Percentiles rank a stretch among this genome's conserved stretches.
phyloP scores from a whole-genome alignment of 1,140 invertebrate genomes.

The Temnothorax nylanderi region DNA sequence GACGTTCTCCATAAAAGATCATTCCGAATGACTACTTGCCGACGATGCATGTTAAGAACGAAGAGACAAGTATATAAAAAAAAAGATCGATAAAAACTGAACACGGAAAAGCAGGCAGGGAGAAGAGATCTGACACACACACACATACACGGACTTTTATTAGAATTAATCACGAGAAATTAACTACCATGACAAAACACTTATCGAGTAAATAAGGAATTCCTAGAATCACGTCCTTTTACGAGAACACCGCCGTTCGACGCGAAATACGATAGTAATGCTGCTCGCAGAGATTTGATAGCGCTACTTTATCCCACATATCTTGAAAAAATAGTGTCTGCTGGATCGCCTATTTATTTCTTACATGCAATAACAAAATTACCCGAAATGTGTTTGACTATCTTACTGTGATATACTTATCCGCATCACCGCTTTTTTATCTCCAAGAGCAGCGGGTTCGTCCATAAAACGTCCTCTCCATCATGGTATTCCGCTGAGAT shows the following conservation, averaged over 20 bases:
- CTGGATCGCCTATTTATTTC: neutral
- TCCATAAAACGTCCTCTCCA: constrained; percentile 27
- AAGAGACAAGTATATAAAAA: constrained; percentile 65
- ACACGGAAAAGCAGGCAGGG: constrained; percentile 61
- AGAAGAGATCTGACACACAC: constrained; percentile 76
- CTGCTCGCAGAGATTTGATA: constrained; percentile 33
- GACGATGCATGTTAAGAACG: constrained; percentile 86
- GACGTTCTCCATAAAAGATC: constrained; percentile 88
- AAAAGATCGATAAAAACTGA: constrained; percentile 55
- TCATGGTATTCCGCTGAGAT: constrained; percentile 34
- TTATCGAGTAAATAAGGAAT: neutral
- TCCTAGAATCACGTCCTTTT: constrained; percentile 1
- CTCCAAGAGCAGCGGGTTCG: neutral
- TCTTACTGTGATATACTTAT: constrained; percentile 31
- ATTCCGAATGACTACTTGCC: constrained; percentile 88
- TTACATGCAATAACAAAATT: neutral
- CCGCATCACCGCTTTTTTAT: constrained; percentile 7
- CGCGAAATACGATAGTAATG: neutral
- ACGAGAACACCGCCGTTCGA: neutral
- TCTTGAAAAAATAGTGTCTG: neutral
- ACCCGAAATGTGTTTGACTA: neutral
- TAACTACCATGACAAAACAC: constrained; percentile 4
- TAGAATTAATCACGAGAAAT: constrained; percentile 18
- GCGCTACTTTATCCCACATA: neutral
- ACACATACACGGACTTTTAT: constrained; percentile 3